Percentiles rank a stretch among this genome's conserved stretches.
These are phyloP conservation scores for Parambassis ranga DNA, from an alignment of 2,797 vertebrate genomes.

Conservation along the genomic window DNA sequence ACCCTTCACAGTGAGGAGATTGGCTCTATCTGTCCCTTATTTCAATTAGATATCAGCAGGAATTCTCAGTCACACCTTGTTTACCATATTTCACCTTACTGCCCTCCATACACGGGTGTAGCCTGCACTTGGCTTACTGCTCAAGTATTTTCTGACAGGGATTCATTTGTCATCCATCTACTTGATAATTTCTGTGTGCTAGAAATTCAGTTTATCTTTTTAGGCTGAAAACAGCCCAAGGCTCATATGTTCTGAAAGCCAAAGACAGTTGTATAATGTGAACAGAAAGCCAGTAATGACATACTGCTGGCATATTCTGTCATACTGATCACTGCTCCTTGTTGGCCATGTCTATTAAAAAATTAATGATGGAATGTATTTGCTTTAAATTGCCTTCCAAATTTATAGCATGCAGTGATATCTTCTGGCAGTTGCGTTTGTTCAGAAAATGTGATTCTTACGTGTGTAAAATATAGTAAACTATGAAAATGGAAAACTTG, in stretches of 20 bases:
- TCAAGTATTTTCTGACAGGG: not conserved
- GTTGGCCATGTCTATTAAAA: slow-evolving; percentile 3
- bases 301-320: slow-evolving; percentile 8
- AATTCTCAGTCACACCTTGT: slow-evolving; percentile 22
- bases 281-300: slow-evolving; percentile 27
- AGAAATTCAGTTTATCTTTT: slow-evolving; percentile 34
- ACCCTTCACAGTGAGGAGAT: not conserved
- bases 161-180: not conserved
- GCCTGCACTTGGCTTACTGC: not conserved
- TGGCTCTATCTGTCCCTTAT: slow-evolving; percentile 4
- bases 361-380: not conserved
- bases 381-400: slow-evolving; percentile 3
- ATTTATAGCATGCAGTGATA: not conserved
- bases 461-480: not conserved
- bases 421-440: not conserved
- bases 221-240: slow-evolving; percentile 17
- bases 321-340: slow-evolving; percentile 18
- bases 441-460: not conserved
- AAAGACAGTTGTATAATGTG: slow-evolving; percentile 19
- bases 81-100: slow-evolving; percentile 13
- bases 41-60: slow-evolving; percentile 7
- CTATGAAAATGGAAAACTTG: not conserved
- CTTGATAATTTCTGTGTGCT: slow-evolving; percentile 26
- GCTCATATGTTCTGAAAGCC: slow-evolving; percentile 21
- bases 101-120: not conserved